Evolutionary conservation across 2,113 vertebrate species (phyloP), one percentile per base, ranked within the genome.

Genomic region (Pampusana beccarii): DNA sequence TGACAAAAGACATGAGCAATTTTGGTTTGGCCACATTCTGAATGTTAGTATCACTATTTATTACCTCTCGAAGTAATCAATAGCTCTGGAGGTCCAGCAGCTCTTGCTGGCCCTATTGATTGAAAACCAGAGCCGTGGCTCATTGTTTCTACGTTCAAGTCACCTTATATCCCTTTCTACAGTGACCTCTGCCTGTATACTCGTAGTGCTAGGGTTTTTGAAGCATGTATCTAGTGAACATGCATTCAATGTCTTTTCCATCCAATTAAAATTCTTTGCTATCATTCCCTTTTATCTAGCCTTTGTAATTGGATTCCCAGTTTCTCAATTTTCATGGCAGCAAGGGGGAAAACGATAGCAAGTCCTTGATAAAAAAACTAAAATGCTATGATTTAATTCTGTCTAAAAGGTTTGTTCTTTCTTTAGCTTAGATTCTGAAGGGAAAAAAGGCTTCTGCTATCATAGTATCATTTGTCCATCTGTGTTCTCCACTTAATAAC

Each of bases 231-330:
- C 70, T 65, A 31, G 60, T 61, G 69, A 90, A 85, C 92, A 86
- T 31, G 17, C 72, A 79, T 95, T 94, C 89, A 46, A 29, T 14
- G 50, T 90, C 90, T 93, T 92, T 86, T 84, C 93, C 93, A 97
- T 95, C 91, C 96, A 97, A 98, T 98, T 98, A 98, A 97, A 97
- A 97, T 95, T 92, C 94, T 94, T 95, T 78, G 54, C 94, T 97
- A 98, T 98, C 97, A 86, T 93, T 92, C 44, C 62, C 77, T 96
- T 97, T 97, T 95, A 98, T 98, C 97, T 97, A 9, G 29, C 36
- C 69, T 97, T 98, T 98, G 97, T 98, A 98, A 98, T 98, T 98
- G 96, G 97, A 97, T 98, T 98, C 97, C 95, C 90, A 90, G 79
- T 97, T 97, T 97, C 96, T 97, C 97, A 95, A 96, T 98, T 98